These are phyloP conservation scores for Phrynocephalus versicolor DNA, from an alignment of 2,113 vertebrate species.

Conservation along the genomic window DNA sequence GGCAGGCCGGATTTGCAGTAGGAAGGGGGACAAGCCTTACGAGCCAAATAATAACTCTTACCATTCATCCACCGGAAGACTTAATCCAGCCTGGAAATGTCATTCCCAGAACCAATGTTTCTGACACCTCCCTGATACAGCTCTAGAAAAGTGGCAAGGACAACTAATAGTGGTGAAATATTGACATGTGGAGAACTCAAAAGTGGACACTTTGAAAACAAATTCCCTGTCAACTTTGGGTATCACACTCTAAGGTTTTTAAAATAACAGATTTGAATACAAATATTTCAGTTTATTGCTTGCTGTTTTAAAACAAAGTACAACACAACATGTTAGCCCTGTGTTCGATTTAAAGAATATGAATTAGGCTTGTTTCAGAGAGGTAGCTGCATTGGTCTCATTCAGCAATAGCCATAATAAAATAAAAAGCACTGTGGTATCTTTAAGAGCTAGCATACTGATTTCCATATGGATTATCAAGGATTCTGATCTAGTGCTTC, in stretches of 20 bases:
- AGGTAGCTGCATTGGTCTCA: too few species aligned
- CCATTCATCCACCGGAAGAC: not conserved
- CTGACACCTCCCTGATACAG: not conserved
- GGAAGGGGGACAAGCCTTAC: constrained; percentile 2
- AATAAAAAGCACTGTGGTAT: not conserved
- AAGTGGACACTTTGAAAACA: not conserved
- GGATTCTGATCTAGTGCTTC: too few species aligned
- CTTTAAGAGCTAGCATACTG: not conserved
- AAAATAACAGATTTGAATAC: not conserved
- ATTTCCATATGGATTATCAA: too few species aligned
- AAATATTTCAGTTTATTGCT: not conserved
- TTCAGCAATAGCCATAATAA: not conserved
- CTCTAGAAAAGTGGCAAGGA: not conserved
- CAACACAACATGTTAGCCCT: not conserved
- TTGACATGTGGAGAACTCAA: not conserved
- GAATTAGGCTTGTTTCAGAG: too few species aligned
- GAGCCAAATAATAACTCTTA: not conserved
- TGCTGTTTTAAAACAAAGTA: too few species aligned
- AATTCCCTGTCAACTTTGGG: not conserved
- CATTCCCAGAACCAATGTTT: not conserved
- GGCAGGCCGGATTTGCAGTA: constrained; percentile 25
- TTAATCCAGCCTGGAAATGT: not conserved
- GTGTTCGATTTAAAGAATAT: too few species aligned
- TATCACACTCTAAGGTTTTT: not conserved
- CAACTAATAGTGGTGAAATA: not conserved